phyloP scores from a whole-genome alignment of 2,113 vertebrate genomes.

The Cyphomyrus discorhynchus region DNA sequence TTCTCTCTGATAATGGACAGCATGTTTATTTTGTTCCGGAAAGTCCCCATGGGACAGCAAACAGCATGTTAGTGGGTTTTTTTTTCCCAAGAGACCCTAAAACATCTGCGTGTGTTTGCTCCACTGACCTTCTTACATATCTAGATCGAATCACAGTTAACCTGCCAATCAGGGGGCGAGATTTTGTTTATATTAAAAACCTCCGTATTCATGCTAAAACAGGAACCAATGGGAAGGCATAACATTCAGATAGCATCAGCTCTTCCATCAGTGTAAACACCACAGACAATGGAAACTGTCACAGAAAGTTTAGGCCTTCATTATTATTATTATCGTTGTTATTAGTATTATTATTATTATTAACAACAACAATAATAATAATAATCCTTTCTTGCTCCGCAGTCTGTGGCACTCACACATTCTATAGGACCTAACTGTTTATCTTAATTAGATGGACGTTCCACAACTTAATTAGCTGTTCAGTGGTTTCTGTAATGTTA shows the following conservation, averaged over 20 bases:
- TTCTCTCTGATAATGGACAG: not conserved
- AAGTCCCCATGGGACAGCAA: not conserved
- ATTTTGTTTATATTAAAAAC: not conserved
- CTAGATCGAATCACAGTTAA: not conserved
- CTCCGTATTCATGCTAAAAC: not conserved
- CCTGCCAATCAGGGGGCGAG: not conserved
- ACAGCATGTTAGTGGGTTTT: not conserved
- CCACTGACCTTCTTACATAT: not conserved
- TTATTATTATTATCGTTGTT: not conserved
- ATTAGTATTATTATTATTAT: not conserved
- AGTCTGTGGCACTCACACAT: not conserved
- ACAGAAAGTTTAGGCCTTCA: not conserved
- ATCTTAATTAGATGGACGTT: not conserved
- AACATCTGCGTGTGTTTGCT: not conserved
- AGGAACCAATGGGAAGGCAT: not conserved
- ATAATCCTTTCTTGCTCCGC: not conserved
- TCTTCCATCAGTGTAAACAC: not conserved
- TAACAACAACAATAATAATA: not conserved
- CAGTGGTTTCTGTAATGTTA: not conserved
- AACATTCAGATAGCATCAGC: not conserved
- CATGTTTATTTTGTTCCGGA: not conserved
- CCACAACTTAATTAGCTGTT: not conserved
- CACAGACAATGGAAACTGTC: not conserved
- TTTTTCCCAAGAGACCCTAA: not conserved
- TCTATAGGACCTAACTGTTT: not conserved